Conservation (phyloP, 2,888 invertebrate species). For the Chrysopilus asiliformis region DNA sequence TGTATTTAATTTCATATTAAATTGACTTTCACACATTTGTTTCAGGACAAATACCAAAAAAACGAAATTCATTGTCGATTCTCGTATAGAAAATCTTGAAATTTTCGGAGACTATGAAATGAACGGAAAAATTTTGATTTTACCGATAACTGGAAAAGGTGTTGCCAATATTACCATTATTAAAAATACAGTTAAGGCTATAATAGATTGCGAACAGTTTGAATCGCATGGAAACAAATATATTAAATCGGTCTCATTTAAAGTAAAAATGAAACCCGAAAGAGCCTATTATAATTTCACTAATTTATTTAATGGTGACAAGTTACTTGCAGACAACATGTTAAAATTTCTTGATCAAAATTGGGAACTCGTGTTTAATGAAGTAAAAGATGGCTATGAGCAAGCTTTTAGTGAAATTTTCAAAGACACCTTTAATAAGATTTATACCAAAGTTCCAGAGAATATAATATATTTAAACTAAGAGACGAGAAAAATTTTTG, state of each 20-base stretch:
- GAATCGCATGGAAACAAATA: slow-evolving; percentile 42
- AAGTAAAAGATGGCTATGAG: slow-evolving; percentile 48
- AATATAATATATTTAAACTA: slow-evolving; percentile 40
- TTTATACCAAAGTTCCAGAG: slow-evolving; percentile 47
- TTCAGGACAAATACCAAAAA: not conserved
- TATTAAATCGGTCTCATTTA: slow-evolving; percentile 44
- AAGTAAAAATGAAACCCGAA: slow-evolving; percentile 42
- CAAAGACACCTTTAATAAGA: slow-evolving; percentile 43
- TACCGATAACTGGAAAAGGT: slow-evolving; percentile 48
- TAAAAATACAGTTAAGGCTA: slow-evolving; percentile 43
- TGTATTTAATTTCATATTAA: not conserved
- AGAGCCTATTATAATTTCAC: slow-evolving; percentile 42
- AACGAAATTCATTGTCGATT: not conserved
- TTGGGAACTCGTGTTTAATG: slow-evolving; percentile 43
- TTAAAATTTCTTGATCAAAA: slow-evolving; percentile 45
- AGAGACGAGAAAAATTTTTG: too few species aligned
- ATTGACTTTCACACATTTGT: too few species aligned
- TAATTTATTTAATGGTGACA: slow-evolving; percentile 44
- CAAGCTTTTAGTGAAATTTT: slow-evolving; percentile 47
- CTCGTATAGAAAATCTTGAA: slow-evolving; percentile 15
- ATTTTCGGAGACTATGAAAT: slow-evolving; percentile 47
- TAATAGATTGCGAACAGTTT: slow-evolving; percentile 41
- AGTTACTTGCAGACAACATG: slow-evolving; percentile 44
- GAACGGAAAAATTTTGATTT: slow-evolving; percentile 44
- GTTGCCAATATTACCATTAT: slow-evolving; percentile 48